Percentiles rank a stretch among this genome's conserved stretches.
Conservation (phyloP, 2,113 vertebrate genomes). For the Tachysurus vachellii region DNA sequence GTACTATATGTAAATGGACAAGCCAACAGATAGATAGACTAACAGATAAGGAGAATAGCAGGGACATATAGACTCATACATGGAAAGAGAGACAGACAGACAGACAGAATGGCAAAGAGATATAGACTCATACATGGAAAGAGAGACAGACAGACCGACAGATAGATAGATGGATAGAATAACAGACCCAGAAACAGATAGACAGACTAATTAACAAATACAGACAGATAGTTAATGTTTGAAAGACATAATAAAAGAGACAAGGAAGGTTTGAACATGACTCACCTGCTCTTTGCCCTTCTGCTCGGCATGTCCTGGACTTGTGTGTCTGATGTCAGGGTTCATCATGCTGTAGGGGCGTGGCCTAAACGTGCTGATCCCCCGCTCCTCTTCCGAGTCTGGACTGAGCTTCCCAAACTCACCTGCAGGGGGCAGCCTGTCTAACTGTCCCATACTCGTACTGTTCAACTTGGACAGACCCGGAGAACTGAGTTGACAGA, state of each 20-base stretch:
- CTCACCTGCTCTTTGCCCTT: constrained; percentile 36
- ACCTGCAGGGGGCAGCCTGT: constrained; percentile 63
- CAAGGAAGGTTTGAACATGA: not conserved
- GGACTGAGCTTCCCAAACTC: constrained; percentile 53
- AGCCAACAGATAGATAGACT: not conserved
- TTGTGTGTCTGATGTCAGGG: constrained; percentile 73
- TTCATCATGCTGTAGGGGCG: constrained; percentile 82
- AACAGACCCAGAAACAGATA: too few relatives aligned
- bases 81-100: not conserved
- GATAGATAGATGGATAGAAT: not conserved
- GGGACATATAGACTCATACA: too few relatives aligned
- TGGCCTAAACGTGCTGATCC: constrained; percentile 76
- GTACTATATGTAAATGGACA: too few relatives aligned
- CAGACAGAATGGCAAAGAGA: too few relatives aligned
- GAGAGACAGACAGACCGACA: not conserved
- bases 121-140: not conserved
- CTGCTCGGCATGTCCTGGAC: constrained; percentile 30
- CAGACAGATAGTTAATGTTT: not conserved
- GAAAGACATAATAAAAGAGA: not conserved
- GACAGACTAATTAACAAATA: not conserved
- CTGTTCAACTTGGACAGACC: constrained; percentile 72
- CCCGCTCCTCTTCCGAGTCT: constrained; percentile 66
- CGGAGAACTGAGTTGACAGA: constrained; percentile 58
- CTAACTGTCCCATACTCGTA: constrained; percentile 74
- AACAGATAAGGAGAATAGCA: not conserved